Conservation (phyloP, 2,888 invertebrate species). For the Philaethria dido region DNA sequence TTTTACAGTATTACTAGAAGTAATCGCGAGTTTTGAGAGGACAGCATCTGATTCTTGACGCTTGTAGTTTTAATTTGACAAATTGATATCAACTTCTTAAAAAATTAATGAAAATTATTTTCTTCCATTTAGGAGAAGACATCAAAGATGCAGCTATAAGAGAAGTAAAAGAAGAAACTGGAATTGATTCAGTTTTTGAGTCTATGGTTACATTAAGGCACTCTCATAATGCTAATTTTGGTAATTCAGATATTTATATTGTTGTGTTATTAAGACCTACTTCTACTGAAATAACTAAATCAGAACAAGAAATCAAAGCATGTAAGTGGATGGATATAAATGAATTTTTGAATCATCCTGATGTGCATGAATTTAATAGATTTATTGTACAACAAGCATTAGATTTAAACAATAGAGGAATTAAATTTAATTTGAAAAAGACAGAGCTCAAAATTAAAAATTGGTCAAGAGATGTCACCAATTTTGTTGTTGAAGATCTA, state of each 20-base stretch:
- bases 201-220: slow-evolving; percentile 91
- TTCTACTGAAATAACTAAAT: slow-evolving; percentile 85
- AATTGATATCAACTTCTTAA: too few relatives aligned
- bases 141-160: slow-evolving; percentile 91
- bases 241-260: slow-evolving; percentile 94
- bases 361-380: slow-evolving; percentile 89
- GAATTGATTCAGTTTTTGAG: slow-evolving; percentile 89
- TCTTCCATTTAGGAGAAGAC: slow-evolving; percentile 87
- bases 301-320: slow-evolving; percentile 90
- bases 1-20: too few relatives aligned
- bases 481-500: slow-evolving; percentile 21
- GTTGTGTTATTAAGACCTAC: slow-evolving; percentile 89
- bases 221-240: slow-evolving; percentile 89
- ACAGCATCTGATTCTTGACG: too few relatives aligned
- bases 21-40: too few relatives aligned
- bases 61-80: too few relatives aligned
- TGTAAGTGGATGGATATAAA: slow-evolving; percentile 93
- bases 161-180: slow-evolving; percentile 96
- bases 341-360: slow-evolving; percentile 87
- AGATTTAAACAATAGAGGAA: slow-evolving; percentile 85
- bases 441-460: slow-evolving; percentile 52
- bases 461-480: slow-evolving; percentile 21
- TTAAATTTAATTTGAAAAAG: slow-evolving; percentile 84
- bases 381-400: slow-evolving; percentile 87
- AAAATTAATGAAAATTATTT: neutral